Evolutionary conservation across 2,797 vertebrate genomes (phyloP).

Genomic region (Argya squamiceps): DNA sequence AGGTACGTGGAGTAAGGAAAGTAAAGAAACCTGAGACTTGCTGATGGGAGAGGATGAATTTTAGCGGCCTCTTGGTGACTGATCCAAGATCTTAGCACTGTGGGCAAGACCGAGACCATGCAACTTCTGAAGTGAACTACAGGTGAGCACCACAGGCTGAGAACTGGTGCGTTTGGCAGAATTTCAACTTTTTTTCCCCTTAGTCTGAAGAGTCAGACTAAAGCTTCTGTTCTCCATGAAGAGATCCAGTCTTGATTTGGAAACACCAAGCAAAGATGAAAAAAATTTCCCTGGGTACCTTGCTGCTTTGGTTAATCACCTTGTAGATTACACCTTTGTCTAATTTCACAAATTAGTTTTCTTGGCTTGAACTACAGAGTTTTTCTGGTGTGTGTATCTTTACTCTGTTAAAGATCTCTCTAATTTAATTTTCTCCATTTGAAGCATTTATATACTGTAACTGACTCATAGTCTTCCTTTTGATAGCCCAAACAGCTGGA

Average conservation of each 20-base stretch:
- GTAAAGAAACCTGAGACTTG: neutral
- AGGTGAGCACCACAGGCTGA: neutral
- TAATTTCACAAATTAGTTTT: slow-evolving; percentile 10
- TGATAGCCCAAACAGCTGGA: neutral
- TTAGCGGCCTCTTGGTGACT: neutral
- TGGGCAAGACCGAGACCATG: neutral
- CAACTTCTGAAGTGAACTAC: neutral
- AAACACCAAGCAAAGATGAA: neutral
- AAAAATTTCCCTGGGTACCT: neutral
- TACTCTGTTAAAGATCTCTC: neutral
- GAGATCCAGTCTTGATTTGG: neutral
- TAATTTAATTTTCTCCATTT: neutral
- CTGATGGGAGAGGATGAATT: neutral
- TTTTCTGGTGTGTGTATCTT: neutral
- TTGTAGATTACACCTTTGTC: neutral
- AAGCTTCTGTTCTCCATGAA: neutral
- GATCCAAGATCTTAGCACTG: neutral
- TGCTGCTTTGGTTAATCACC: neutral
- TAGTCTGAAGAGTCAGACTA: neutral
- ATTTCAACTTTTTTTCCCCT: neutral
- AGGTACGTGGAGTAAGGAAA: neutral
- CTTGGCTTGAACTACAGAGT: neutral
- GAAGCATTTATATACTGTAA: neutral
- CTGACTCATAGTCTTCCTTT: neutral
- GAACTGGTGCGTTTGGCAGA: neutral